Percentiles rank a stretch among this genome's conserved stretches.
Evolutionary conservation across 2,888 invertebrate species (phyloP).

Genomic region (Drosophila mimica): DNA sequence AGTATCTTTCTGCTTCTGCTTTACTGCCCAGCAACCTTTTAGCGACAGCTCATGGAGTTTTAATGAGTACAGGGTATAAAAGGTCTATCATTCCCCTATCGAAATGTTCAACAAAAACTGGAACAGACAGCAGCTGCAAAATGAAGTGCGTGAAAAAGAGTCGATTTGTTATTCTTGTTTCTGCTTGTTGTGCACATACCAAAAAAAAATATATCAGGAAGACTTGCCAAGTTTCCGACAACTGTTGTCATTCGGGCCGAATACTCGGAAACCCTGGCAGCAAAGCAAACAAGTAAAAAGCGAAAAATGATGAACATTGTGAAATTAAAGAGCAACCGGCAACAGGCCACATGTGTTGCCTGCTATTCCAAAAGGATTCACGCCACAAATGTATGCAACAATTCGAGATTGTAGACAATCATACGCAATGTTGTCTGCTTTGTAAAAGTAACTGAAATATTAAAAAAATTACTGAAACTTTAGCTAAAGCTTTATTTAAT

Average conservation of each 20-base stretch:
- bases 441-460: neutral
- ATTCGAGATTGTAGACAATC: neutral
- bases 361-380: neutral
- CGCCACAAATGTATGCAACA: slow-evolving; percentile 53
- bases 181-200: slow-evolving; percentile 2
- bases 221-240: slow-evolving; percentile 67
- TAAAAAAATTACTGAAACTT: neutral
- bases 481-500: neutral
- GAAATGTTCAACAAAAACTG: slow-evolving; percentile 27
- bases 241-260: slow-evolving; percentile 54
- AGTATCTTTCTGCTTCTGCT: neutral
- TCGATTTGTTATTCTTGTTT: slow-evolving; percentile 55
- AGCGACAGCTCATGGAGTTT: neutral
- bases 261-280: slow-evolving; percentile 25
- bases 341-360: slow-evolving; percentile 3
- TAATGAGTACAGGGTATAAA: neutral
- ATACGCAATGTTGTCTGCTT: slow-evolving; percentile 25
- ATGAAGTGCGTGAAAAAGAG: slow-evolving; percentile 67
- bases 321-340: slow-evolving; percentile 20
- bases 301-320: slow-evolving; percentile 4
- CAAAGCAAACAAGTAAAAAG: slow-evolving; percentile 20
- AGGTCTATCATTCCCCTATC: neutral
- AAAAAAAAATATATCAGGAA: slow-evolving; percentile 11
- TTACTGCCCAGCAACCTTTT: neutral
- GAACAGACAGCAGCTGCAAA: slow-evolving; percentile 32